Percentiles rank a stretch among this genome's conserved stretches.
phyloP scores from a whole-genome alignment of 2,888 invertebrate genomes.

The Caenorhabditis plicata region DNA sequence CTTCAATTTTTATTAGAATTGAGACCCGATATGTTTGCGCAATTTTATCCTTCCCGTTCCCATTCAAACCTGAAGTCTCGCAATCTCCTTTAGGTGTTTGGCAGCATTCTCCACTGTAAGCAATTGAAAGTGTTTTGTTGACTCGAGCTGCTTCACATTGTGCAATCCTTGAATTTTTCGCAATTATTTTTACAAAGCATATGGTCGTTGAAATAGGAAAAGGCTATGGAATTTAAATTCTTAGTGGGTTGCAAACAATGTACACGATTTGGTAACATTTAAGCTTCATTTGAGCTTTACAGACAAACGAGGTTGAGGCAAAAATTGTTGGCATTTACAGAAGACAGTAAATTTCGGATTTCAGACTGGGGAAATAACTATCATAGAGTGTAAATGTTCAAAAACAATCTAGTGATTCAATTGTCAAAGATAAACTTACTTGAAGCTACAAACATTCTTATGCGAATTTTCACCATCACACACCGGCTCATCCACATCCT shows the following conservation, averaged over 20 bases:
- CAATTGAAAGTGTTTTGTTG: conserved; percentile 32
- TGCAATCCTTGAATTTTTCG: conserved; percentile 39
- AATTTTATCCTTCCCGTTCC: too few relatives aligned
- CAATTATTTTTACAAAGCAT: too few relatives aligned
- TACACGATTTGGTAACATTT: too few relatives aligned
- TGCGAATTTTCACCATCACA: conserved; percentile 47
- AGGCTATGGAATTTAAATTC: too few relatives aligned
- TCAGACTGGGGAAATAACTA: neutral
- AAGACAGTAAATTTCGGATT: neutral
- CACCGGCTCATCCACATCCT: conserved; percentile 42
- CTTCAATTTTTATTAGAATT: too few relatives aligned
- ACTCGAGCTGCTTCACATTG: conserved; percentile 52
- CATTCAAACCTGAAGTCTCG: conserved; percentile 26
- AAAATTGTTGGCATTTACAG: neutral
- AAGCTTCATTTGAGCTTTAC: too few relatives aligned
- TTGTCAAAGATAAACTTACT: conserved; percentile 8
- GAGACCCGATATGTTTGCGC: too few relatives aligned
- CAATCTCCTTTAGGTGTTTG: conserved; percentile 35
- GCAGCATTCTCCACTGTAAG: conserved; percentile 53
- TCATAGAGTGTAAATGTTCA: too few relatives aligned
- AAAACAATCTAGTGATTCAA: too few relatives aligned
- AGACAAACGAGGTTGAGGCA: neutral
- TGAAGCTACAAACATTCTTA: conserved; percentile 36
- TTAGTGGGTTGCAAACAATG: too few relatives aligned
- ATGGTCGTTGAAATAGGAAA: too few relatives aligned